A percentile compares a stretch with the other conserved stretches of the same genome.
These are phyloP conservation scores for Psammodynastes pulverulentus DNA, from an alignment of 2,113 vertebrate species.

Conservation along the genomic window DNA sequence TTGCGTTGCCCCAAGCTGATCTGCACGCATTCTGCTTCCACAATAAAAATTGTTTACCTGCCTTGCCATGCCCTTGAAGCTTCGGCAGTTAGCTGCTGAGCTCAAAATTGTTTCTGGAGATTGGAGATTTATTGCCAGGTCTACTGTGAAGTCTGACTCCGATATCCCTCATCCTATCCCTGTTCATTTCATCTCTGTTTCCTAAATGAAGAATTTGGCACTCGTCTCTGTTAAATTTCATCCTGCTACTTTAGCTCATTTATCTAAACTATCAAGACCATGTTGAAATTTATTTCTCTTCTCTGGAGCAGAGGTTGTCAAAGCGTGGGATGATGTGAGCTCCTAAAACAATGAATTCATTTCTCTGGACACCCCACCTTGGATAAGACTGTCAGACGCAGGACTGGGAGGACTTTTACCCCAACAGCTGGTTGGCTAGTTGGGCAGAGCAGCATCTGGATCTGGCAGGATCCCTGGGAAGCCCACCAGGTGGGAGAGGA, in stretches of 20 bases:
- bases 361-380: not conserved
- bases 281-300: not conserved
- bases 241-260: not conserved
- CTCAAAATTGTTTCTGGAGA: not conserved
- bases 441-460: not conserved
- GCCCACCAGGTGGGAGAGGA: not conserved
- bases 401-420: not conserved
- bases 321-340: not conserved
- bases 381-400: not conserved
- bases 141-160: not conserved
- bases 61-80: not conserved
- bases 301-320: not conserved
- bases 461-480: not conserved
- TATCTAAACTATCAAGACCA: not conserved
- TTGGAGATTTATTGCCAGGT: not conserved
- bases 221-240: not conserved
- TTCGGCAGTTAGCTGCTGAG: not conserved
- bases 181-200: not conserved
- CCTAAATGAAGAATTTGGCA: not conserved
- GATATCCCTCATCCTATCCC: not conserved
- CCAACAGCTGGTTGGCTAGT: not conserved
- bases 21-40: not conserved
- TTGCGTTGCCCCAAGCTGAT: not conserved
- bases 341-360: not conserved
- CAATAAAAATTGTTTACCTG: not conserved